phyloP scores from a whole-genome alignment of 1,140 invertebrate genomes.

The Lethrus apterus region DNA sequence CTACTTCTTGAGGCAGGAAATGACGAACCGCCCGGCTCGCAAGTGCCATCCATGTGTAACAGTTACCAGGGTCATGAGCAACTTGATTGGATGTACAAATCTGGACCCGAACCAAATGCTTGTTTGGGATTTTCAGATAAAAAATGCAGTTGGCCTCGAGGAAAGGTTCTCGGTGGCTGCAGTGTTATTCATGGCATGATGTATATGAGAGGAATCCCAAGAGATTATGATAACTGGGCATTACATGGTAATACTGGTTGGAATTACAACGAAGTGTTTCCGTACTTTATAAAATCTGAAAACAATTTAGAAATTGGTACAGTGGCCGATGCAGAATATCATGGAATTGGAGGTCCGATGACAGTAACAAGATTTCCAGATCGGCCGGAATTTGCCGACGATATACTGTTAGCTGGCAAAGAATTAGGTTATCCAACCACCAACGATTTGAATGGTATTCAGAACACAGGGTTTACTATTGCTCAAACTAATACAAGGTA shows the following conservation, averaged over 20 bases:
- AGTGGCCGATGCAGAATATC: slow-evolving; percentile 33
- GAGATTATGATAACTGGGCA: slow-evolving; percentile 42
- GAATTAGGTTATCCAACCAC: slow-evolving; percentile 46
- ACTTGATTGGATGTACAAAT: slow-evolving; percentile 56
- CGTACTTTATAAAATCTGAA: slow-evolving; percentile 48
- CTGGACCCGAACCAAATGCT: slow-evolving; percentile 47
- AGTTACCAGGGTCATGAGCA: slow-evolving; percentile 48
- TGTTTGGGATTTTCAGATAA: slow-evolving; percentile 41
- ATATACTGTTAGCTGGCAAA: slow-evolving; percentile 50
- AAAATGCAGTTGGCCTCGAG: slow-evolving; percentile 45
- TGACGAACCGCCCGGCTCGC: slow-evolving; percentile 47
- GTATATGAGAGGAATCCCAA: slow-evolving; percentile 53
- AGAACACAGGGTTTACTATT: slow-evolving; percentile 33
- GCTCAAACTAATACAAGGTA: slow-evolving; percentile 26
- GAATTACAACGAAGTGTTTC: slow-evolving; percentile 34
- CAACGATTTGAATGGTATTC: slow-evolving; percentile 50
- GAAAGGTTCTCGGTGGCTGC: slow-evolving; percentile 52
- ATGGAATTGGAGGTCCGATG: slow-evolving; percentile 41
- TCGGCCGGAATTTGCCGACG: slow-evolving; percentile 42
- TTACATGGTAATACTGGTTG: slow-evolving; percentile 35
- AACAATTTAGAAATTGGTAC: slow-evolving; percentile 42
- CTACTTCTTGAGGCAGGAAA: slow-evolving; percentile 57
- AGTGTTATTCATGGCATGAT: slow-evolving; percentile 57
- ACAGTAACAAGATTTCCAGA: slow-evolving; percentile 44
- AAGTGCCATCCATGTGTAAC: slow-evolving; percentile 48